Conservation (phyloP, 92 coral and sea anemone species). For the Porites lobata region DNA sequence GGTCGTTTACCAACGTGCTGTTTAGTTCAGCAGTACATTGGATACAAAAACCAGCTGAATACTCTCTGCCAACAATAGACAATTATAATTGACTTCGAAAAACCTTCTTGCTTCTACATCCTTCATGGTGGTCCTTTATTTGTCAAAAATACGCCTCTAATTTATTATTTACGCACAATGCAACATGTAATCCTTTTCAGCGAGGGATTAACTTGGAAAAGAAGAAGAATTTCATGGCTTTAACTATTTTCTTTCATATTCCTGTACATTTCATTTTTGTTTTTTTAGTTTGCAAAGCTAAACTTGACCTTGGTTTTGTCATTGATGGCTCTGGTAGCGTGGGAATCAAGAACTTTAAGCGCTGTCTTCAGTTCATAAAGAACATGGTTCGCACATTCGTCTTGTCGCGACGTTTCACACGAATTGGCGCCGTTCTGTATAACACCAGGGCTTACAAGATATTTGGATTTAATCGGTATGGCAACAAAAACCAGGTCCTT, state of each 20-base stretch:
- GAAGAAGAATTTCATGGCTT: too few relatives aligned
- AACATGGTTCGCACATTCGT: conserved; percentile 65
- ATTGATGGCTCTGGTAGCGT: conserved; percentile 92
- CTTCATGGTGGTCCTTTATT: not conserved
- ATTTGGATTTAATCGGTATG: conserved; percentile 60
- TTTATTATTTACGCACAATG: not conserved
- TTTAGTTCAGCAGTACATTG: too few relatives aligned
- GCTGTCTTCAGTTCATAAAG: conserved; percentile 81
- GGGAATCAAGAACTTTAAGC: conserved; percentile 81
- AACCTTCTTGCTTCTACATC: not conserved
- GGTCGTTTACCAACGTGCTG: too few relatives aligned
- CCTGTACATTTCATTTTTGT: not conserved
- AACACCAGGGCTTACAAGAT: conserved; percentile 42
- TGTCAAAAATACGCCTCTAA: not conserved
- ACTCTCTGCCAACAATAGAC: too few relatives aligned
- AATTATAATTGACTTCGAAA: not conserved
- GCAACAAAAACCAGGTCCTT: conserved; percentile 59
- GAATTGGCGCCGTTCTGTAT: conserved; percentile 56
- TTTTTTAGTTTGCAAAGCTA: conserved; percentile 61
- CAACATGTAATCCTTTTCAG: too few relatives aligned
- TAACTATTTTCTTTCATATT: not conserved
- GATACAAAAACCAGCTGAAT: too few relatives aligned
- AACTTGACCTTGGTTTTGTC: conserved; percentile 74
- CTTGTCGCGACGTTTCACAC: conserved; percentile 59
- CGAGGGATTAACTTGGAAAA: too few relatives aligned